Evolutionary conservation across 1,140 invertebrate genomes (phyloP).

Genomic region (Neoseiulus cucumeris): DNA sequence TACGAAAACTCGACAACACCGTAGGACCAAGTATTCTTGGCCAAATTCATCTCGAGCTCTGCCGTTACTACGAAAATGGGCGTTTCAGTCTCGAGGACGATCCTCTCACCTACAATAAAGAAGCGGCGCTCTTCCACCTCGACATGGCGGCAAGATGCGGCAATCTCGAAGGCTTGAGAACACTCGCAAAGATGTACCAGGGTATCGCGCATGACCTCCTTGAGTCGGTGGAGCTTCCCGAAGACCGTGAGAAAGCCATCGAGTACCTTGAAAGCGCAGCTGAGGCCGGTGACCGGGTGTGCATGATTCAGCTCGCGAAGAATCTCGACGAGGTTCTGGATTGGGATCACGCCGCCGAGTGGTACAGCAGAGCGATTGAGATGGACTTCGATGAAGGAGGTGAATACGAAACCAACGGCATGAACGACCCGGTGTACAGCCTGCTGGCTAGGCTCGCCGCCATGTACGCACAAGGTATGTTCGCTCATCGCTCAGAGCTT

Average conservation of each 20-base stretch:
- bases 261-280: constrained; percentile 33
- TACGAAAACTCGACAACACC: constrained; percentile 22
- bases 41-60: constrained; percentile 37
- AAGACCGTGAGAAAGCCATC: constrained; percentile 27
- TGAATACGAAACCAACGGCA: constrained; percentile 27
- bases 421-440: constrained; percentile 28
- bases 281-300: constrained; percentile 31
- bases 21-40: constrained; percentile 21
- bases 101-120: constrained; percentile 29
- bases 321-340: constrained; percentile 33
- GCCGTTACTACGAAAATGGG: constrained; percentile 37
- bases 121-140: constrained; percentile 36
- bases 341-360: constrained; percentile 30
- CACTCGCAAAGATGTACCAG: constrained; percentile 32
- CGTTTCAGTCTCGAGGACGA: constrained; percentile 28
- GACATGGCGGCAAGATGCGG: constrained; percentile 34
- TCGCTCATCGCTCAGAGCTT: constrained; percentile 20
- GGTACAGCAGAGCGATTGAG: constrained; percentile 29
- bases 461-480: constrained; percentile 30
- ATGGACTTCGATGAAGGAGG: constrained; percentile 30
- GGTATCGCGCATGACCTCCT: constrained; percentile 33
- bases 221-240: constrained; percentile 25
- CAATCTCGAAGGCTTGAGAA: constrained; percentile 33
- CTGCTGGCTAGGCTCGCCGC: constrained; percentile 33
- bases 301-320: constrained; percentile 35